A percentile compares a stretch with the other conserved stretches of the same genome.
Evolutionary conservation across 2,113 vertebrate species (phyloP).

Genomic region (Sinocyclocheilus maitianheensis): DNA sequence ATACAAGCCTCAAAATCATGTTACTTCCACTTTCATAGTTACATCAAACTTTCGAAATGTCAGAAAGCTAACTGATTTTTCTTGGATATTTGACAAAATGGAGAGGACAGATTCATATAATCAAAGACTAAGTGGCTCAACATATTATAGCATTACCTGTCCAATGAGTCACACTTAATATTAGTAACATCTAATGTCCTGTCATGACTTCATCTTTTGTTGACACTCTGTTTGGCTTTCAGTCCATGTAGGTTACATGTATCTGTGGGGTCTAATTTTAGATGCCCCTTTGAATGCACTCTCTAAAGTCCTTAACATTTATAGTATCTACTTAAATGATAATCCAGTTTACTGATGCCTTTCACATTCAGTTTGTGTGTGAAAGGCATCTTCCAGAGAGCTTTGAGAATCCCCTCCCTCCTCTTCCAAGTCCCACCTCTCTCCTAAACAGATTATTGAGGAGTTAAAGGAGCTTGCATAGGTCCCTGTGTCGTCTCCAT

Average conservation of each 20-base stretch:
- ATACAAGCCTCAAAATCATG: not conserved
- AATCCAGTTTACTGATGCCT: conserved; percentile 35
- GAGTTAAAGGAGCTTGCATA: conserved; percentile 63
- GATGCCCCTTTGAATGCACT: conserved; percentile 23
- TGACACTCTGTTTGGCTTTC: not conserved
- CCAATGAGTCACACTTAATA: not conserved
- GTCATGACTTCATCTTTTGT: not conserved
- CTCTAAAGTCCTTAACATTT: conserved; percentile 43
- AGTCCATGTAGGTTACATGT: not conserved
- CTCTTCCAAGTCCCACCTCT: not conserved
- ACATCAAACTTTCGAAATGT: not conserved
- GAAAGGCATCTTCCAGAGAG: too few relatives aligned
- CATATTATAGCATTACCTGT: not conserved
- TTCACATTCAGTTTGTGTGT: conserved; percentile 10
- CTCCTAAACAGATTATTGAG: conserved; percentile 69
- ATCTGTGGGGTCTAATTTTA: conserved; percentile 43
- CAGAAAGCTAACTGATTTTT: not conserved
- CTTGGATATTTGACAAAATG: not conserved
- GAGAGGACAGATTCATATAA: not conserved
- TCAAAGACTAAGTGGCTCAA: conserved; percentile 11
- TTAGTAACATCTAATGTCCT: not conserved
- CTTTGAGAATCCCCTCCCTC: conserved; percentile 5
- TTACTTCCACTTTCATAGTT: not conserved
- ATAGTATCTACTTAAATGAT: conserved; percentile 50
- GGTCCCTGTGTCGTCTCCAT: conserved; percentile 56